Evolutionary conservation across 2,113 vertebrate species (phyloP).

Genomic region (Felis chaus): DNA sequence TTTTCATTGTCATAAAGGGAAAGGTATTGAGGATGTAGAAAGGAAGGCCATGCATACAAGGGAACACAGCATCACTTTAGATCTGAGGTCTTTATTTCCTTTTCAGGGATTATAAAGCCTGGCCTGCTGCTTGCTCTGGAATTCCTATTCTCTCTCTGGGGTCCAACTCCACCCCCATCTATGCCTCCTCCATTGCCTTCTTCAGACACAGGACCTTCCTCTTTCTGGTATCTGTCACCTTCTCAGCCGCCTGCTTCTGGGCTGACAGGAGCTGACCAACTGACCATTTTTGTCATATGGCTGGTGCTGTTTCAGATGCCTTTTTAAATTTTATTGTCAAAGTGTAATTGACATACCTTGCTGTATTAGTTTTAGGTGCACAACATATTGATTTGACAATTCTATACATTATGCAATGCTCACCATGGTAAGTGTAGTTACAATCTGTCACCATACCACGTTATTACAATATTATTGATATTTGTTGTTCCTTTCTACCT

Average conservation of each 20-base stretch:
- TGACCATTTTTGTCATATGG: slow-evolving; percentile 85
- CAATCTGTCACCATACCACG: not conserved
- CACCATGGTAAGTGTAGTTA: not conserved
- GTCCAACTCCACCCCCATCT: slow-evolving; percentile 84
- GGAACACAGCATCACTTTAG: not conserved
- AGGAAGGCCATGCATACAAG: not conserved
- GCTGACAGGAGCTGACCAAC: slow-evolving; percentile 90
- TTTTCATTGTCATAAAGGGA: slow-evolving; percentile 16
- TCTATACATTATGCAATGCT: not conserved
- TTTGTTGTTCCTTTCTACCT: not conserved
- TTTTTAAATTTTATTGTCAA: not conserved
- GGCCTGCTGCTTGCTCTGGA: slow-evolving; percentile 84
- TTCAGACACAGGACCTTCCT: slow-evolving; percentile 79
- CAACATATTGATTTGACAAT: not conserved
- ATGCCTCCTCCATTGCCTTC: slow-evolving; percentile 84
- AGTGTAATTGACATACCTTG: not conserved
- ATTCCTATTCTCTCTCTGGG: slow-evolving; percentile 82
- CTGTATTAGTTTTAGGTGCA: not conserved
- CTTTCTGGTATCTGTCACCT: slow-evolving; percentile 78
- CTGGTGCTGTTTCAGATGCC: not conserved
- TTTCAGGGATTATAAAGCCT: not conserved
- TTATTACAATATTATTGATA: not conserved
- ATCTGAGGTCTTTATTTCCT: not conserved
- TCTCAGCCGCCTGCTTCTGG: slow-evolving; percentile 75
- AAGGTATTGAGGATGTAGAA: not conserved